Conservation (phyloP, 92 coral and sea anemone genomes). For the Phenganax stokvisi region DNA sequence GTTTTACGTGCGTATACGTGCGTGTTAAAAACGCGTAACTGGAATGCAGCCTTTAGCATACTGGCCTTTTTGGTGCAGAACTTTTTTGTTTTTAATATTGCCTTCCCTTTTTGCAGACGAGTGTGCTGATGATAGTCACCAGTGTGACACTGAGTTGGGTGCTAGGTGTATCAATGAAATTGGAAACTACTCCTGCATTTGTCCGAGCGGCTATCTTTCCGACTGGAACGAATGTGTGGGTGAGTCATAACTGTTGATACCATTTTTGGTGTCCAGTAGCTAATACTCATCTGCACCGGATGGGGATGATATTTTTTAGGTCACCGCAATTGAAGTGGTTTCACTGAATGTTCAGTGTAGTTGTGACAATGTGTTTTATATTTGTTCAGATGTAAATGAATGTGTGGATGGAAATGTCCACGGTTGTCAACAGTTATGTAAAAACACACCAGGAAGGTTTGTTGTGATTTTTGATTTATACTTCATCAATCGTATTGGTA, state of each 20-base stretch:
- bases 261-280: not conserved
- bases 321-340: too few relatives aligned
- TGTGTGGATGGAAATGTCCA: constrained; percentile 49
- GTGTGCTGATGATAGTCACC: constrained; percentile 65
- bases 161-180: constrained; percentile 76
- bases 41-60: too few relatives aligned
- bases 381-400: constrained; percentile 64
- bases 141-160: constrained; percentile 58
- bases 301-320: too few relatives aligned
- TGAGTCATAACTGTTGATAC: constrained; percentile 22
- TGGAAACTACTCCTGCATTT: constrained; percentile 85
- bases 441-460: constrained; percentile 82
- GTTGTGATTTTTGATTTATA: not conserved
- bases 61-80: not conserved
- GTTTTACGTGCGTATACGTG: too few relatives aligned
- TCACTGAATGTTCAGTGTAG: not conserved
- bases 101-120: constrained; percentile 58
- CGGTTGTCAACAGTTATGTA: constrained; percentile 68
- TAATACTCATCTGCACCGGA: too few relatives aligned
- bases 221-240: constrained; percentile 81
- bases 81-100: not conserved
- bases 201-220: constrained; percentile 76
- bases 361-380: not conserved
- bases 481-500: too few relatives aligned
- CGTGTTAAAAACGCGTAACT: too few relatives aligned